phyloP scores from a whole-genome alignment of 1,140 invertebrate species.

The Druon quercuslanigerum region DNA sequence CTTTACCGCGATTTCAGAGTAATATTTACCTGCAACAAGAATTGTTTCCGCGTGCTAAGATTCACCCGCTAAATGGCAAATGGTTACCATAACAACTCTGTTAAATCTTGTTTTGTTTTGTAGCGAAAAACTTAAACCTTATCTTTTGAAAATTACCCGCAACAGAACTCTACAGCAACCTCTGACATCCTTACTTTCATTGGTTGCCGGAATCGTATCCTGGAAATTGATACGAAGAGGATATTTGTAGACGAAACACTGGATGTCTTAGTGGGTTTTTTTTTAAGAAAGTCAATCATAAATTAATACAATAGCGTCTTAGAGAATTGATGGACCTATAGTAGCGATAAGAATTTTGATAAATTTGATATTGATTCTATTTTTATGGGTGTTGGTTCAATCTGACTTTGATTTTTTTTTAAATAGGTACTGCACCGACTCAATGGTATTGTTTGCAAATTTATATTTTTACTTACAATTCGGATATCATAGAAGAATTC shows the following conservation, averaged over 20 bases:
- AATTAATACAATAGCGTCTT: slow-evolving; percentile 56
- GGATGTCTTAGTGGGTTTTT: slow-evolving; percentile 54
- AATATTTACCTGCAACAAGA: slow-evolving; percentile 36
- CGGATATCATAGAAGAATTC: no score
- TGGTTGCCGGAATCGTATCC: not conserved
- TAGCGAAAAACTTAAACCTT: not conserved
- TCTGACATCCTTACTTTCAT: not conserved
- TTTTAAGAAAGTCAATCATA: slow-evolving; percentile 52
- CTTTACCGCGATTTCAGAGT: slow-evolving; percentile 50
- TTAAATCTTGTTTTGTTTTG: no score
- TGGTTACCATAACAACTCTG: no score
- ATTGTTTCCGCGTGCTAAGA: no score
- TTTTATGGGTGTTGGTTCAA: no score
- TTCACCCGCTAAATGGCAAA: no score
- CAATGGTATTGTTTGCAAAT: no score
- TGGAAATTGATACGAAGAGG: slow-evolving; percentile 30
- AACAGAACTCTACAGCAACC: not conserved
- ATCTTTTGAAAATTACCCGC: no score
- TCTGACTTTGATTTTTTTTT: no score
- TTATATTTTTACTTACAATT: no score
- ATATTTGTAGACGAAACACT: slow-evolving; percentile 37
- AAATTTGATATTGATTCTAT: slow-evolving; percentile 16
- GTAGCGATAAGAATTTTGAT: slow-evolving; percentile 43
- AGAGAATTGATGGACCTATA: slow-evolving; percentile 58
- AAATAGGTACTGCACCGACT: no score